phyloP scores from a whole-genome alignment of 1,140 invertebrate genomes.

The Lordiphosa collinella region DNA sequence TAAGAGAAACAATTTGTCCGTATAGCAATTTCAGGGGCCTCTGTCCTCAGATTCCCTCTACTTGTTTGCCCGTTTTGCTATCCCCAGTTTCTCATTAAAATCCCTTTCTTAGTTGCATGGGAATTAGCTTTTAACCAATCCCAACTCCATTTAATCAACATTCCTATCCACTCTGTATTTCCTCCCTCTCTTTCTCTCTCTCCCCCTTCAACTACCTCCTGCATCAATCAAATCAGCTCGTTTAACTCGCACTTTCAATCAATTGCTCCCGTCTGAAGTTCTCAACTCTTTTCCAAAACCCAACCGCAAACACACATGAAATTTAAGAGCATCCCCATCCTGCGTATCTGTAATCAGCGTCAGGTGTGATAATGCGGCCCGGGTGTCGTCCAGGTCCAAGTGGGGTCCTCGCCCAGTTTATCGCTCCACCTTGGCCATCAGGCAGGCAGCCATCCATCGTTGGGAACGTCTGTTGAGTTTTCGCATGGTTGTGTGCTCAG shows the following conservation, averaged over 20 bases:
- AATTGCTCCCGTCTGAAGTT: slow-evolving; percentile 19
- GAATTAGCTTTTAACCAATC: no score
- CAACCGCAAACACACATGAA: slow-evolving; percentile 14
- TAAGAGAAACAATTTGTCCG: no score
- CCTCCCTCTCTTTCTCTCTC: not conserved
- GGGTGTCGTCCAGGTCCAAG: not conserved
- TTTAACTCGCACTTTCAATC: slow-evolving; percentile 36
- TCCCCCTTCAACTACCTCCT: no score
- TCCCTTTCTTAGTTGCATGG: no score
- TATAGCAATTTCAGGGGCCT: no score
- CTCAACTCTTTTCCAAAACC: no score
- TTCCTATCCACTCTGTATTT: no score
- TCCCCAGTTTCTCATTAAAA: no score
- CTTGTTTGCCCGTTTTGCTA: no score
- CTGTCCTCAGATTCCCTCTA: no score
- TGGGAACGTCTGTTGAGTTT: slow-evolving; percentile 53
- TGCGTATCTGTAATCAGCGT: slow-evolving; percentile 46
- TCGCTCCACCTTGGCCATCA: slow-evolving; percentile 35
- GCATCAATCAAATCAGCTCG: slow-evolving; percentile 41
- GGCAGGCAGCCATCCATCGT: slow-evolving; percentile 15
- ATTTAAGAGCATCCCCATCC: slow-evolving; percentile 35
- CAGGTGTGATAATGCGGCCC: slow-evolving; percentile 61
- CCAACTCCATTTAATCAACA: no score
- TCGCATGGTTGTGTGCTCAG: slow-evolving; percentile 61
- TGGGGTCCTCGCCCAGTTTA: slow-evolving; percentile 46